Conservation (phyloP, 2,888 invertebrate genomes). For the Stenoptilia bipunctidactyla region DNA sequence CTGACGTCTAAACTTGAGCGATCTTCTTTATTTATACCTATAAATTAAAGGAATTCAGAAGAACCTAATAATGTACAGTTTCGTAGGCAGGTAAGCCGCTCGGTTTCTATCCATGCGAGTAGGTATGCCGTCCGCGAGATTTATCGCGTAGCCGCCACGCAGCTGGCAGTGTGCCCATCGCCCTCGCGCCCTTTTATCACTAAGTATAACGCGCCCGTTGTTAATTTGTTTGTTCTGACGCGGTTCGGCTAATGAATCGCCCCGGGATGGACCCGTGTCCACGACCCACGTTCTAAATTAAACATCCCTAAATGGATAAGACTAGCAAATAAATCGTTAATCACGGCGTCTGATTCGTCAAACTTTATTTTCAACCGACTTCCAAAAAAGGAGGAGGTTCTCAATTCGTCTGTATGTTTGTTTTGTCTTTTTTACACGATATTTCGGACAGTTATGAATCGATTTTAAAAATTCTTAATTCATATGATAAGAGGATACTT, state of each 20-base stretch:
- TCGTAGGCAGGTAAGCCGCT: not conserved
- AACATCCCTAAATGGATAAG: slow-evolving; percentile 56
- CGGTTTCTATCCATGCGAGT: slow-evolving; percentile 3
- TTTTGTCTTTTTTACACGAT: too few species aligned
- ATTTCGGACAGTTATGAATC: too few species aligned
- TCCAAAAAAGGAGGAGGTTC: too few species aligned
- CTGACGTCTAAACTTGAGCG: not conserved
- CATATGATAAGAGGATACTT: too few species aligned
- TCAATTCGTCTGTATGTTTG: too few species aligned
- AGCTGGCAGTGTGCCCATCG: slow-evolving; percentile 53
- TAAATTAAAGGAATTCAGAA: too few species aligned
- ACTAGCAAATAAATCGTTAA: slow-evolving; percentile 58
- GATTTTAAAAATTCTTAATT: too few species aligned
- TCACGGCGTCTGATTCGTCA: slow-evolving; percentile 26
- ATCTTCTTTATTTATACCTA: too few species aligned
- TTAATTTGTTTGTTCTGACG: slow-evolving; percentile 70
- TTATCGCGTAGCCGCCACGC: slow-evolving; percentile 53
- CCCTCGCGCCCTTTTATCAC: slow-evolving; percentile 64
- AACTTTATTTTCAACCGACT: too few species aligned
- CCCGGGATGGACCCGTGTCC: slow-evolving; percentile 57
- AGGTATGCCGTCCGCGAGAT: slow-evolving; percentile 33
- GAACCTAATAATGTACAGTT: not conserved
- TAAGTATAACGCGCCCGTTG: slow-evolving; percentile 60
- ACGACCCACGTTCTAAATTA: slow-evolving; percentile 44
- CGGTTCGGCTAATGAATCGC: slow-evolving; percentile 66